These are phyloP conservation scores for Drepana arcuata DNA, from an alignment of 1,140 invertebrate genomes.

Conservation along the genomic window DNA sequence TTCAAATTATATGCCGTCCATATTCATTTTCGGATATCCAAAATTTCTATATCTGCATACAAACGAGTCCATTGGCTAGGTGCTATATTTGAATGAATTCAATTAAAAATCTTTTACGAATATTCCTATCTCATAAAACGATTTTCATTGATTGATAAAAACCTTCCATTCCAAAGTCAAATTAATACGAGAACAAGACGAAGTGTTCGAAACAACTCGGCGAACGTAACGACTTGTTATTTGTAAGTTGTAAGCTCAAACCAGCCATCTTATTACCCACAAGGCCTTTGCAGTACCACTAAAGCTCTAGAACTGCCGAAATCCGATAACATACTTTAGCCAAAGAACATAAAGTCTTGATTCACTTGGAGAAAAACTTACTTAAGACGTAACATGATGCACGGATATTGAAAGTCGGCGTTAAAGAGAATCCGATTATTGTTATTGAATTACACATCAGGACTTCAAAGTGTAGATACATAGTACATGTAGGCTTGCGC, in stretches of 20 bases:
- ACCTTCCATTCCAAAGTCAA: too few relatives aligned
- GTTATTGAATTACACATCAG: slow-evolving; percentile 31
- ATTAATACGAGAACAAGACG: slow-evolving; percentile 11
- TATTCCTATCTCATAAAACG: too few relatives aligned
- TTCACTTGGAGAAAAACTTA: background rate
- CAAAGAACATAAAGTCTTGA: background rate
- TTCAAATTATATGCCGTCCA: too few relatives aligned
- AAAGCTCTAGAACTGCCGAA: slow-evolving; percentile 1
- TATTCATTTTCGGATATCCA: too few relatives aligned
- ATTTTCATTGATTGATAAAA: too few relatives aligned
- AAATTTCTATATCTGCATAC: too few relatives aligned
- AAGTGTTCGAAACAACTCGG: slow-evolving; percentile 8
- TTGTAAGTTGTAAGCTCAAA: slow-evolving; percentile 32
- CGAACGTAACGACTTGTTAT: slow-evolving; percentile 30
- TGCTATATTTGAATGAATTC: too few relatives aligned
- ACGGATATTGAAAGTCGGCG: slow-evolving; percentile 9
- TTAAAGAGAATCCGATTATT: slow-evolving; percentile 33
- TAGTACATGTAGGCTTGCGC: too few relatives aligned
- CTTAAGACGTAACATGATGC: too few relatives aligned
- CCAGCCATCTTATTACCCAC: slow-evolving; percentile 27
- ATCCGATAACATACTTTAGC: too few relatives aligned
- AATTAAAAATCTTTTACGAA: too few relatives aligned
- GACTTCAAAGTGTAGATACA: slow-evolving; percentile 3
- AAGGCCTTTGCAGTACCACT: background rate
- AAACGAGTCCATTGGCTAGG: too few relatives aligned